Conservation (phyloP, 1,140 invertebrate species). For the Asobara japonica region DNA sequence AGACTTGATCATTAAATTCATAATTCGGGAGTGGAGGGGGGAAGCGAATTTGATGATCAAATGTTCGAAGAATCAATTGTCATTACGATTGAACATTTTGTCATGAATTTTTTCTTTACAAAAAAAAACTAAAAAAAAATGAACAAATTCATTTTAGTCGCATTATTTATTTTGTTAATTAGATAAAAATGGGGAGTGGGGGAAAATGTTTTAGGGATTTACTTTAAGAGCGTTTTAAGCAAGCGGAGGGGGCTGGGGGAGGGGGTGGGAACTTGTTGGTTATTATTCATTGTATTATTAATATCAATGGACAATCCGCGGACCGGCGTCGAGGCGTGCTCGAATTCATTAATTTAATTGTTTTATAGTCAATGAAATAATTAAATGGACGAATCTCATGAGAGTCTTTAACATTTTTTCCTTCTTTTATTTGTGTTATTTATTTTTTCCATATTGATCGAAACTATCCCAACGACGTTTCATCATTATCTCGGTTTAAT, state of each 20-base stretch:
- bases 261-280: slow-evolving; percentile 2
- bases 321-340: slow-evolving; percentile 29
- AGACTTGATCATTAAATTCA: slow-evolving; percentile 9
- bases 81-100: background rate
- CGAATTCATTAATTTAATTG: slow-evolving; percentile 9
- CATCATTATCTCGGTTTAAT: slow-evolving; percentile 19
- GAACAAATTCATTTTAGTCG: too few relatives aligned
- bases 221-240: slow-evolving; percentile 19
- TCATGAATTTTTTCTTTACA: background rate
- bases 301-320: background rate
- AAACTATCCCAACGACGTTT: slow-evolving; percentile 16
- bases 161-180: background rate
- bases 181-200: slow-evolving; percentile 17
- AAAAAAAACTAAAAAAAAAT: too few relatives aligned
- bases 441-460: slow-evolving; percentile 7
- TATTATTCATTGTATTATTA: background rate
- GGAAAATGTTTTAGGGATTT: background rate
- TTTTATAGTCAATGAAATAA: slow-evolving; percentile 5
- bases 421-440: slow-evolving; percentile 8
- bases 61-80: background rate
- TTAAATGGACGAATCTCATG: slow-evolving; percentile 13
- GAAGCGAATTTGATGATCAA: slow-evolving; percentile 25
- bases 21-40: slow-evolving; percentile 11
- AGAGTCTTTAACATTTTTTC: background rate
- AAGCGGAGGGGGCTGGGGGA: slow-evolving; percentile 18